Percentiles rank a stretch among this genome's conserved stretches.
Evolutionary conservation across 2,113 vertebrate species (phyloP).

Genomic region (Sterna hirundo): DNA sequence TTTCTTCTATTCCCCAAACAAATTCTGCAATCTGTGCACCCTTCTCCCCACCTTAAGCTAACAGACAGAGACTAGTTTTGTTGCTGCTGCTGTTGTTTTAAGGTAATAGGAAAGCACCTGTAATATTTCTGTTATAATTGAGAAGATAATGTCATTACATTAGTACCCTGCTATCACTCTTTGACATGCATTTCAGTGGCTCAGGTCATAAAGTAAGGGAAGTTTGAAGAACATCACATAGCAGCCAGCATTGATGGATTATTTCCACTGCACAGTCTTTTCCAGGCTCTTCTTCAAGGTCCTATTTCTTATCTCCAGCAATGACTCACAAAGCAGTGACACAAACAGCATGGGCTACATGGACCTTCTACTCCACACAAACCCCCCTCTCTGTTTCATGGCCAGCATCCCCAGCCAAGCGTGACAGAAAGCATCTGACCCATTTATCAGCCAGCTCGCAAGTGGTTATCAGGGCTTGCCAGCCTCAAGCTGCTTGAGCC

Average conservation of each 20-base stretch:
- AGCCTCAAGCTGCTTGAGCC: neutral
- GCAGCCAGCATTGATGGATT: neutral
- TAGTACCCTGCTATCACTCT: neutral
- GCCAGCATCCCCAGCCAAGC: neutral
- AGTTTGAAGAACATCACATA: neutral
- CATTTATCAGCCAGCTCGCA: conserved; percentile 1
- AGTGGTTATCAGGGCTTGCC: neutral
- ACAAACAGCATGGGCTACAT: conserved; percentile 20
- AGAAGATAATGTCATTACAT: neutral
- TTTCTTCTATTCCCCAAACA: neutral
- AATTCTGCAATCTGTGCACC: neutral
- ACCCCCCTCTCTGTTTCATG: conserved; percentile 18
- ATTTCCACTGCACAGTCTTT: neutral
- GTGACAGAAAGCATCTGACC: neutral
- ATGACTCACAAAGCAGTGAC: conserved; percentile 37
- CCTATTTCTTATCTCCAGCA: neutral
- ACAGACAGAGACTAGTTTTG: neutral
- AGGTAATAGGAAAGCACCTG: neutral
- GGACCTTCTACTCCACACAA: neutral
- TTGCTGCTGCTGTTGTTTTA: neutral
- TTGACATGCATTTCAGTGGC: neutral
- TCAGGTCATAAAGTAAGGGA: neutral
- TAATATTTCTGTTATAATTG: neutral
- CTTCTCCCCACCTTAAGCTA: neutral
- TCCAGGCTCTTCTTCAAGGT: neutral